Percentiles rank a stretch among this genome's conserved stretches.
phyloP scores from a whole-genome alignment of 2,797 vertebrate genomes.

The Petrocephalus schoutedeni region DNA sequence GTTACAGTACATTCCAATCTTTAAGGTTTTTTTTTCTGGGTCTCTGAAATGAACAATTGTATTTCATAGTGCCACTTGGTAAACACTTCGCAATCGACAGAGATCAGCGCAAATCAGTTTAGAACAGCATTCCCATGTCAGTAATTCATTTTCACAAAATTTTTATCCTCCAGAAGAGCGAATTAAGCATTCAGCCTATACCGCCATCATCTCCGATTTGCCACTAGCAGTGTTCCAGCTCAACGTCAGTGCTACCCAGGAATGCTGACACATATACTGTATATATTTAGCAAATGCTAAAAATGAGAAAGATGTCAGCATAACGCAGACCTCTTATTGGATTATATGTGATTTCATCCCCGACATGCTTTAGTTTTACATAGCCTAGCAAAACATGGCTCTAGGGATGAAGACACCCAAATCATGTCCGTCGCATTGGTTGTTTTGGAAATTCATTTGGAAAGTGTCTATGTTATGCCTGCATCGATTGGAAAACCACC shows the following conservation, averaged over 20 bases:
- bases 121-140: neutral
- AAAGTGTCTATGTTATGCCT: neutral
- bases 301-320: neutral
- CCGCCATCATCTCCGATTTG: neutral
- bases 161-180: neutral
- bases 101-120: slow-evolving; percentile 2
- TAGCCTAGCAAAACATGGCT: neutral
- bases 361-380: neutral
- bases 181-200: neutral
- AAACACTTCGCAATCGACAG: neutral
- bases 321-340: neutral
- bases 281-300: neutral
- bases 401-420: neutral
- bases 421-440: neutral
- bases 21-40: neutral
- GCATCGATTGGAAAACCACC: neutral
- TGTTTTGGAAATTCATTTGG: neutral
- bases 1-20: neutral
- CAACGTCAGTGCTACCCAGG: neutral
- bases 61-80: neutral
- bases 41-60: neutral
- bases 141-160: slow-evolving; percentile 4
- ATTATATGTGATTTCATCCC: neutral
- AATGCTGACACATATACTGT: neutral
- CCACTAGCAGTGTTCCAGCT: neutral